Percentiles rank a stretch among this genome's conserved stretches.
phyloP scores from a whole-genome alignment of 2,888 invertebrate species.

The Pristionchus mayeri region DNA sequence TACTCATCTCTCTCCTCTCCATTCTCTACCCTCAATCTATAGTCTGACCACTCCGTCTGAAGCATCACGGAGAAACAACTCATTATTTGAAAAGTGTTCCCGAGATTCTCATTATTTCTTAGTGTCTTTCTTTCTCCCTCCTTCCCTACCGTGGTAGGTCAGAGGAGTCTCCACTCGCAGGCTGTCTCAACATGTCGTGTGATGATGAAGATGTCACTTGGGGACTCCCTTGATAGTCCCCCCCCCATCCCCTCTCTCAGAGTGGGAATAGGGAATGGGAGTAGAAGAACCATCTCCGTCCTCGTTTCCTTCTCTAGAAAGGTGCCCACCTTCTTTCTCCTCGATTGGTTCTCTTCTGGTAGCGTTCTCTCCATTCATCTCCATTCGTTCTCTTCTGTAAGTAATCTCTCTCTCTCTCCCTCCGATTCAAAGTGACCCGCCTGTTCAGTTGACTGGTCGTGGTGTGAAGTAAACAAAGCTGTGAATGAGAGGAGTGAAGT shows the following conservation, averaged over 20 bases:
- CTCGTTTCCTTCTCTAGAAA: neutral
- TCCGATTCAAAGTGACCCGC: constrained; percentile 36
- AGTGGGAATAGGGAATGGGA: neutral
- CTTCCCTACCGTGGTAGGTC: neutral
- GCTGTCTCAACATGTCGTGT: neutral
- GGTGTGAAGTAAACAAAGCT: constrained; percentile 43
- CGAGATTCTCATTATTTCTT: no score
- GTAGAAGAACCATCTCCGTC: neutral
- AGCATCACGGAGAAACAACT: neutral
- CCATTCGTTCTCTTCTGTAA: constrained; percentile 13
- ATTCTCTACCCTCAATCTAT: constrained; percentile 15
- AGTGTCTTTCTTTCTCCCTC: no score
- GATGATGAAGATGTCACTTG: constrained; percentile 24
- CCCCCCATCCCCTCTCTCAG: neutral
- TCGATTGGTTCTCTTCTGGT: neutral
- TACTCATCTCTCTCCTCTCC: constrained; percentile 27
- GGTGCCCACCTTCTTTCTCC: neutral
- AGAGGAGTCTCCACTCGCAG: neutral
- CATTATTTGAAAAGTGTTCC: no score
- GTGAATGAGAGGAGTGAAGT: neutral
- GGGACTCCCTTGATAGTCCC: neutral
- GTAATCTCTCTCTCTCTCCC: constrained; percentile 12
- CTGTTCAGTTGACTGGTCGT: constrained; percentile 3
- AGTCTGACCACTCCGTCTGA: neutral
- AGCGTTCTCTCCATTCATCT: neutral